Base-by-base conservation (phyloP, 2,888 invertebrate genomes). In the Pilophorus perplexus region DNA sequence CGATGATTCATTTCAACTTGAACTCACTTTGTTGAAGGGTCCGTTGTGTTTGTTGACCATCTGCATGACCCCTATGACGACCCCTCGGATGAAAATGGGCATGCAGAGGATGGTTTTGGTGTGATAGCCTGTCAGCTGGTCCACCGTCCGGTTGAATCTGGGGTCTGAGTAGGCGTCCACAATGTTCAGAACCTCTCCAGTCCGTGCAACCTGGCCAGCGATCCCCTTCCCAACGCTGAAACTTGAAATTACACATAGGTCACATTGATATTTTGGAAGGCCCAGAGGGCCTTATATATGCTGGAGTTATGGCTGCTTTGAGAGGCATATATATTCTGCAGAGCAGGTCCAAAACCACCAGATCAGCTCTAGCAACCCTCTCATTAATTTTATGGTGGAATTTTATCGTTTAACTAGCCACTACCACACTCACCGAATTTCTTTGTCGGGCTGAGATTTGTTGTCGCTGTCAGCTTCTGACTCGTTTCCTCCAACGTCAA, bases 1-100 rank as follows among this genome's bases (percentile, higher is more conserved):
- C n/a, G 6, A 33, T 33, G 6, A 33, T 8, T 33, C 12, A 8
- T 33, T 33, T 33, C 6, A 33, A 12, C 33, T 33, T 33, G 12
- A 6, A 46, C 62, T 46, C 5, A 75, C 76, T 73, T 75, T 75
- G 44, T 72, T 74, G 69, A 76, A 76, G 42, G 69, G 76, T 10
- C 81, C 82, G n/a, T 78, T 77, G 16, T 81, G 79, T 74, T 86
- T 86, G 72, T 86, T 86, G 0, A 92, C 89, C 91, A 92, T 92
- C 78, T 93, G 91, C 0, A 92, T 90, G 0, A 92, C 91, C 1
- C 90, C 91, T 68, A 92, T 91, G 6, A 90, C 84, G 68, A 81
- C 82, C 33, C 87, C 86, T 67, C 89, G 80, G 16, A 89, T 89
- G 76, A 87, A 89, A 42, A 93, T 88, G 0, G 92, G 93, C 91